Conservation (phyloP, 2,113 vertebrate genomes). For the Psittacula cyanocephala region DNA sequence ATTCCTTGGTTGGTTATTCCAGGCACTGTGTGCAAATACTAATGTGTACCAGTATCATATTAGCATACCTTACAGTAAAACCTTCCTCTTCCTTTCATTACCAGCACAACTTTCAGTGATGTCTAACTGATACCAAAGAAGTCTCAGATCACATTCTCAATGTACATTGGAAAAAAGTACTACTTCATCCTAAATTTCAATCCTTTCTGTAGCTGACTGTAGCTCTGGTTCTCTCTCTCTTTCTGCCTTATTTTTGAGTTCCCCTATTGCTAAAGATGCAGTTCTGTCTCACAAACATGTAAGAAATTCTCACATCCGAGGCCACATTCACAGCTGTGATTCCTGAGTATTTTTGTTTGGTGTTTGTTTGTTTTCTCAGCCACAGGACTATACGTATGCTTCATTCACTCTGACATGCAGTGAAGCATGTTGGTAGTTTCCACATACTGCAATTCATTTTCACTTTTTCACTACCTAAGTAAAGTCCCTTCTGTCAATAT, state of each 20-base stretch:
- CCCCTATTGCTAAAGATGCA: neutral
- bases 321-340: neutral
- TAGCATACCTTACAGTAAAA: neutral
- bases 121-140: neutral
- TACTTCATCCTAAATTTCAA: neutral
- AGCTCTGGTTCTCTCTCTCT: neutral
- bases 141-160: neutral
- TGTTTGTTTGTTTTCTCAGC: neutral
- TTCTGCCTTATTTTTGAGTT: neutral
- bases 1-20: neutral
- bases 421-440: neutral
- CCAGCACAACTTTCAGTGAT: neutral
- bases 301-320: neutral
- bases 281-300: neutral
- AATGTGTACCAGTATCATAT: neutral
- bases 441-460: neutral
- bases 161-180: neutral
- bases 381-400: neutral
- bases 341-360: neutral
- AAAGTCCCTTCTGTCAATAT: neutral
- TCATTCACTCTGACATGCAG: neutral
- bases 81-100: neutral
- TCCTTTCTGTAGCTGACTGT: neutral
- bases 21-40: neutral
- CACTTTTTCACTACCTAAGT: neutral